Base-by-base conservation (phyloP, 2,797 vertebrate species). In the Danio kyathit region DNA sequence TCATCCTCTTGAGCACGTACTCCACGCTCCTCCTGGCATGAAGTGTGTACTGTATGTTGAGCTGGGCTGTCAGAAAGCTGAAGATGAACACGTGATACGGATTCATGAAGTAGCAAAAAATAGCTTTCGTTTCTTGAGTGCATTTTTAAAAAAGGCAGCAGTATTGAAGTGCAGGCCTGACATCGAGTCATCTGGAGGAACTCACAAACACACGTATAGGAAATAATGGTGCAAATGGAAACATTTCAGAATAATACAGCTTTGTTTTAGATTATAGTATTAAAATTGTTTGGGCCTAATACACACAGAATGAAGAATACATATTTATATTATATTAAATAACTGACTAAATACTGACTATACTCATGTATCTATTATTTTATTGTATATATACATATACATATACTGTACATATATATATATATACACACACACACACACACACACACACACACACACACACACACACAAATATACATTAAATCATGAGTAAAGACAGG, bases 61-160 rank as follows among this genome's bases (percentile, higher is more conserved):
- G 79, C 8, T 40, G 49, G 61, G 40, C 17, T 63, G 72, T 57
- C 51, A 17, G 41, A 21, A 57, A 75, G 51, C 43, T 57, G 52
- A 66, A 64, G 49, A 48, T 43, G 72, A 7, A 44, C 73, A 77
- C 13, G 49, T 84, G 60, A 77, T 65, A 57, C 70, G 41, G 16
- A 80, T 81, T 16, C 46, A 44, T 43, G 67, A 52, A 60, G 76
- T 16, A 54, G 48, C 17, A 73, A 79, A 79, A 76, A 65, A 74
- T 40, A 46, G 69, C 65, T 29, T 76, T 17, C 17, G 46, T 63
- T 46, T 59, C 11, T 29, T 3, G 10, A 41, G 46, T 0, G 3
- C 17, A n/a, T 46, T 71, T 71, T 38, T 71, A 71, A 38, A 38
- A 71, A 71, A 14, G 2, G 5, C 7, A 56, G 7, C 1, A 6